phyloP scores from a whole-genome alignment of 2,113 vertebrate species.

The Sinocyclocheilus grahami region DNA sequence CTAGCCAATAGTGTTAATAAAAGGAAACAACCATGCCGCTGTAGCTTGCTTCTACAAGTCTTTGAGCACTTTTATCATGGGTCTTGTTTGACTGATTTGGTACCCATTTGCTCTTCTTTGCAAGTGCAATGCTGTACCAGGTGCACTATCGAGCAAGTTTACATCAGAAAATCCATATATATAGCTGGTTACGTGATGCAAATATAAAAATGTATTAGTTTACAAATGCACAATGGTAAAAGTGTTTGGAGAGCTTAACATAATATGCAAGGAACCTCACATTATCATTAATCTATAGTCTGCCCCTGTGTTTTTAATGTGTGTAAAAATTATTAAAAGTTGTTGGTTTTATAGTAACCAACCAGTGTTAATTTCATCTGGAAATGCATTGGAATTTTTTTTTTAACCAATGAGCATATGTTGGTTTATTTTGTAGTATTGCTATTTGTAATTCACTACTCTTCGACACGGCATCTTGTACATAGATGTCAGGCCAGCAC shows the following conservation, averaged over 20 bases:
- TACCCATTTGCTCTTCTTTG: background rate
- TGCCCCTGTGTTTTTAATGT: background rate
- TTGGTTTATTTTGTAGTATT: background rate
- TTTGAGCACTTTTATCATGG: background rate
- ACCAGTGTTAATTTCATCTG: no score
- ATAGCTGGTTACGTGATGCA: no score
- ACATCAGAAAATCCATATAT: background rate
- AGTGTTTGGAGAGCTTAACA: background rate
- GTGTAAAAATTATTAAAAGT: background rate
- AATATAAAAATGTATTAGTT: no score
- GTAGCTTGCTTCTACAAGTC: background rate
- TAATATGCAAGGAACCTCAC: background rate
- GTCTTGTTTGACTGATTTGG: background rate
- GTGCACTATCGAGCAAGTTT: background rate
- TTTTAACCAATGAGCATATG: no score
- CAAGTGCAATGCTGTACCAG: background rate
- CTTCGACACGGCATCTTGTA: no score
- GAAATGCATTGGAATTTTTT: no score
- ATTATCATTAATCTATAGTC: no score
- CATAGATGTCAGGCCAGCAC: background rate
- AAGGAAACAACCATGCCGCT: background rate
- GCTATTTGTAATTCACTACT: background rate
- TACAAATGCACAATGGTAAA: background rate
- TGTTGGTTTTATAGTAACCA: background rate
- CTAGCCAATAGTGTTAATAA: background rate